phyloP scores from a whole-genome alignment of 2,888 invertebrate genomes.

The Blastobasis adustella region DNA sequence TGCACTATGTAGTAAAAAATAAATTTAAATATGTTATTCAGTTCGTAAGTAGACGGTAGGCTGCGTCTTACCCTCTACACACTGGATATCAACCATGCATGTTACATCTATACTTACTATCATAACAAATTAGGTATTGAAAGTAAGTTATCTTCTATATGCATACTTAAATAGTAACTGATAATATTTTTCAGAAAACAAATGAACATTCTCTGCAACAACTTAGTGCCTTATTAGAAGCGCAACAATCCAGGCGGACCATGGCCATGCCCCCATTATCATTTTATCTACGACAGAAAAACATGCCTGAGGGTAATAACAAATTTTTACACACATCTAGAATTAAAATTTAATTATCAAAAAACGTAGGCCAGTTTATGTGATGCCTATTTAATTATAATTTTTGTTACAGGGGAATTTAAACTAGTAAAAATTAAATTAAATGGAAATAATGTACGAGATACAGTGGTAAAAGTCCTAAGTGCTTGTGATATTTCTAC shows the following conservation, averaged over 20 bases:
- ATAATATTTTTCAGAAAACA: constrained; percentile 75
- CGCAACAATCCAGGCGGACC: constrained; percentile 79
- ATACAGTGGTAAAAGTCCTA: constrained; percentile 83
- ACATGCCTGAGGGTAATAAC: constrained; percentile 68
- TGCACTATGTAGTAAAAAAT: too few relatives aligned
- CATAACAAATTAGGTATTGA: too few relatives aligned
- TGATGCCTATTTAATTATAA: background rate
- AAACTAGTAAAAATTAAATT: constrained; percentile 84
- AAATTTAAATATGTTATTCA: too few relatives aligned
- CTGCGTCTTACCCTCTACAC: too few relatives aligned
- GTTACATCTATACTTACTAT: too few relatives aligned
- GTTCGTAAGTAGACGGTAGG: too few relatives aligned
- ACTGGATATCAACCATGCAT: too few relatives aligned
- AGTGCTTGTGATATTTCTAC: constrained; percentile 89
- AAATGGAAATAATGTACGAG: constrained; percentile 79
- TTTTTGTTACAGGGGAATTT: constrained; percentile 75
- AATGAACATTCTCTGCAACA: constrained; percentile 94
- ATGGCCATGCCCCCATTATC: constrained; percentile 77
- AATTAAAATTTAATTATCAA: background rate
- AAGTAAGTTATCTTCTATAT: too few relatives aligned
- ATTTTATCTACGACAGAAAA: constrained; percentile 85
- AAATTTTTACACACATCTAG: background rate
- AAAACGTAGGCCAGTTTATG: too few relatives aligned
- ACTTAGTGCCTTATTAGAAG: constrained; percentile 89
- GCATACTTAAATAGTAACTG: too few relatives aligned